Evolutionary conservation across 2,888 invertebrate species (phyloP).

Genomic region (Graphium colonna): DNA sequence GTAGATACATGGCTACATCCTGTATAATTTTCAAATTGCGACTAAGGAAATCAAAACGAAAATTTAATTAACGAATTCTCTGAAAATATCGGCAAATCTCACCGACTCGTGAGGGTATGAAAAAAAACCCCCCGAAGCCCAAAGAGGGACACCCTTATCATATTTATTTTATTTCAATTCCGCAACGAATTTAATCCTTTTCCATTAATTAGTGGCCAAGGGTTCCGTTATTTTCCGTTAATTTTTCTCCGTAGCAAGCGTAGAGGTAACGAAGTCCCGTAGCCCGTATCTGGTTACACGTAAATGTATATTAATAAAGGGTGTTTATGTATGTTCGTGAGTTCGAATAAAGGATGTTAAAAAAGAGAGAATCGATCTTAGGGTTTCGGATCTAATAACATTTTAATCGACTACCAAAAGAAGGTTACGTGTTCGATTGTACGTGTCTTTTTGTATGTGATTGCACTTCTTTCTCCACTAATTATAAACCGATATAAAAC

Average conservation of each 20-base stretch:
- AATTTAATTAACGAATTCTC: slow-evolving; percentile 40
- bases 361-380: too few relatives aligned
- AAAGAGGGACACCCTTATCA: slow-evolving; percentile 69
- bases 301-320: neutral
- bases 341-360: too few relatives aligned
- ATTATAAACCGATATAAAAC: too few relatives aligned
- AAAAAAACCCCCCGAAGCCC: slow-evolving; percentile 37
- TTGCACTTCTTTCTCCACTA: too few relatives aligned
- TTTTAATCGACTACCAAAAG: too few relatives aligned
- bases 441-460: too few relatives aligned
- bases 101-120: slow-evolving; percentile 21
- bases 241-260: slow-evolving; percentile 66
- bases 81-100: slow-evolving; percentile 53
- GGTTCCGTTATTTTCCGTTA: slow-evolving; percentile 69
- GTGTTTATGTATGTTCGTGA: slow-evolving; percentile 12
- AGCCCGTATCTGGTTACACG: slow-evolving; percentile 34
- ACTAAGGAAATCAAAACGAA: neutral
- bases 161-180: slow-evolving; percentile 80
- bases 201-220: slow-evolving; percentile 80
- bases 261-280: slow-evolving; percentile 31
- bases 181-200: slow-evolving; percentile 77
- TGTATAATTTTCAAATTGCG: too few relatives aligned
- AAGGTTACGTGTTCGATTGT: too few relatives aligned
- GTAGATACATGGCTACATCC: too few relatives aligned
- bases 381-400: too few relatives aligned